phyloP scores from a whole-genome alignment of 1,140 invertebrate species.

The Trichomalopsis sarcophagae region DNA sequence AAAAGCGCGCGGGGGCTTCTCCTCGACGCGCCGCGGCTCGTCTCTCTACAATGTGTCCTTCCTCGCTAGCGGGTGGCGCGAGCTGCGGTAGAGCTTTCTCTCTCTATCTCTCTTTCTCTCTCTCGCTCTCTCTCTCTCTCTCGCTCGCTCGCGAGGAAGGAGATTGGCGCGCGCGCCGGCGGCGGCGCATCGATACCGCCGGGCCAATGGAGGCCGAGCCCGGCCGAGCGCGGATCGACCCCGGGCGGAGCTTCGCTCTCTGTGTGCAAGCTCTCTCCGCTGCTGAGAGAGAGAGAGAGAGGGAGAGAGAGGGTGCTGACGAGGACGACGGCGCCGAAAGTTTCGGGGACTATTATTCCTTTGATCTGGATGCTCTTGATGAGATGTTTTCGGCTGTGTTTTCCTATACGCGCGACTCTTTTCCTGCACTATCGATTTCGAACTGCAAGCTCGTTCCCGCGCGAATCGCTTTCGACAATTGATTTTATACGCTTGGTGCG shows the following conservation, averaged over 20 bases:
- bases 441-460: neutral
- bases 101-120: neutral
- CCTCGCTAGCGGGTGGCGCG: neutral
- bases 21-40: constrained; percentile 35
- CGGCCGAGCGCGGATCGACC: constrained; percentile 33
- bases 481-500: too few relatives aligned
- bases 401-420: too few relatives aligned
- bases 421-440: neutral
- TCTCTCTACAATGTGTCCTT: constrained; percentile 3
- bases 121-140: neutral
- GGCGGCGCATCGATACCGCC: constrained; percentile 22
- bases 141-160: neutral
- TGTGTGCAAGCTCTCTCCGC: neutral
- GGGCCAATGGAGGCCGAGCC: constrained; percentile 32
- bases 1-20: constrained; percentile 28
- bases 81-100: constrained; percentile 13
- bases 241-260: constrained; percentile 46
- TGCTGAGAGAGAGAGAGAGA: neutral
- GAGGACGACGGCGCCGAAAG: neutral
- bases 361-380: neutral
- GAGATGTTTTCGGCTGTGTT: neutral
- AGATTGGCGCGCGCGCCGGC: constrained; percentile 29
- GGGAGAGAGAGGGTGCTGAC: neutral
- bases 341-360: neutral
- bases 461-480: too few relatives aligned